Percentiles rank a stretch among this genome's conserved stretches.
These are phyloP conservation scores for Merluccius polli DNA, from an alignment of 2,797 vertebrate species.

Conservation along the genomic window DNA sequence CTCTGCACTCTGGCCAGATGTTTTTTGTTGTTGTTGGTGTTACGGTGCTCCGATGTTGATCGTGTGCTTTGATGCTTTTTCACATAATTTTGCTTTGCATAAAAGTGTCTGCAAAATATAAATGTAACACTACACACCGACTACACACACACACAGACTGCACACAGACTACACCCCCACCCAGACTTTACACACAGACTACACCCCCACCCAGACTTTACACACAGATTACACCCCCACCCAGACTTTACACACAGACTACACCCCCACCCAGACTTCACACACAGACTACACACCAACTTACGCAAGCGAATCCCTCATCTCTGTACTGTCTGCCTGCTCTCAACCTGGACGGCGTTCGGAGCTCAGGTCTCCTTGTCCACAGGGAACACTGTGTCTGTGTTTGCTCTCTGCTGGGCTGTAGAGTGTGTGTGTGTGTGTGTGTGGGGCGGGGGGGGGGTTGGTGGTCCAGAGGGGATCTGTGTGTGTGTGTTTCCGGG, in stretches of 20 bases:
- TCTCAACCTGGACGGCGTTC: conserved; percentile 57
- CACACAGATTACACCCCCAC: neutral
- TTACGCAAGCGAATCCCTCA: conserved; percentile 58
- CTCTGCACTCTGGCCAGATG: neutral
- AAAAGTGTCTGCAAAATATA: no score
- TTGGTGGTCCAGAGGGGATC: conserved; percentile 63
- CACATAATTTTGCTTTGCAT: no score
- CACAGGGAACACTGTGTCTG: conserved; percentile 67
- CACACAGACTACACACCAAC: neutral
- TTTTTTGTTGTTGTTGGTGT: no score
- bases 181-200: neutral
- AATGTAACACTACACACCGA: neutral
- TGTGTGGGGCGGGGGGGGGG: conserved; percentile 19
- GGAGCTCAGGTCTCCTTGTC: conserved; percentile 54
- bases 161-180: neutral
- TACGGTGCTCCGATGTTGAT: no score
- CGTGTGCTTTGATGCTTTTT: no score
- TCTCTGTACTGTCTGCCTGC: conserved; percentile 45
- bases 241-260: neutral
- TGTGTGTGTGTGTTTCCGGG: conserved; percentile 61
- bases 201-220: neutral
- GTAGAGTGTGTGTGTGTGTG: conserved; percentile 7
- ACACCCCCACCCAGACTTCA: no score
- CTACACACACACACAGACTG: no score
- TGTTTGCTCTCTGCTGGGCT: conserved; percentile 71